Evolutionary conservation across 2,113 vertebrate species (phyloP), one percentile per base, ranked within the genome.

Genomic region (Paedocypris sp.): DNA sequence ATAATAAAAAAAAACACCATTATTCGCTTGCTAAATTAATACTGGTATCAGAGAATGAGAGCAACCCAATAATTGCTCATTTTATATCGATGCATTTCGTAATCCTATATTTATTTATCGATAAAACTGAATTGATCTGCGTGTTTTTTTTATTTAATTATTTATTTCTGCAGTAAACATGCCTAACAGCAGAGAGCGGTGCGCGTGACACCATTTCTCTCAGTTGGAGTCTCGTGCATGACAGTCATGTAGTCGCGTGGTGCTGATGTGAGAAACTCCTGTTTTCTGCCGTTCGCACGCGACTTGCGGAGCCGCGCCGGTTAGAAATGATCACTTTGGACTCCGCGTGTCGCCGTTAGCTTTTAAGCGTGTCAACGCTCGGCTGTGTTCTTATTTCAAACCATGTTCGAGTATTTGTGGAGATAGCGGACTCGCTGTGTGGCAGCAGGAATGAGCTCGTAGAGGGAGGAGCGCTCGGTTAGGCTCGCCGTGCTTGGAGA

Each of bases 211-310:
- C 46, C 52, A 46, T 67, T 38, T 45, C 67, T 57, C 32, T 20
- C 53, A 36, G 48, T 42, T 42, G 43, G 48, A 32, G 26, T 20
- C 68, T 68, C 23, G 62, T 58, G 66, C 60, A 61, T 66, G 59
- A 75, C 75, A 68, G 66, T 67, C 64, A 65, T 68, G 52, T 69
- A 62, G 67, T 66, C 45, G 73, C 67, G 74, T 73, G 78, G 70
- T 77, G 73, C 79, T 80, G 77, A 83, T 79, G 78, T 71, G 69
- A 69, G 72, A 71, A 75, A 51, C 75, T 32, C 61, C 32, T 65
- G 60, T 38, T 64, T 60, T 50, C 11, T 20, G 15, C 19, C 31
- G 50, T 53, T 43, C 39, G 53, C 9, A 22, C 35, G 69, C 50
- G 36, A 54, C 31, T 50, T 60, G n/a, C 15, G 19, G 15, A 22